Conservation (phyloP, 2,113 vertebrate genomes). For the Leptocoma aspasia region DNA sequence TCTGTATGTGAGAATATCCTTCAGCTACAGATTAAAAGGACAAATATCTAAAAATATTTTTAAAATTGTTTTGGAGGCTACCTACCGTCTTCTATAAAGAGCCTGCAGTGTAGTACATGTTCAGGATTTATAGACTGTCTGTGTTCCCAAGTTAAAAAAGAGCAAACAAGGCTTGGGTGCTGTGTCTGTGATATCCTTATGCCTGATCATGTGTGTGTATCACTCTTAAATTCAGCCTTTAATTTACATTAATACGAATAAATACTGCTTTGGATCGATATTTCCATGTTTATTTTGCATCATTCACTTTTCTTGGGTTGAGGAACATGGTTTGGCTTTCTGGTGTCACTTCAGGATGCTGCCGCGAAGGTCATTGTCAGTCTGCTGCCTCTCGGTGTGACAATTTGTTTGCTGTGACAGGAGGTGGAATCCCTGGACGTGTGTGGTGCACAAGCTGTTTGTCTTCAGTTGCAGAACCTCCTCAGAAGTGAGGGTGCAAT, state of each 20-base stretch:
- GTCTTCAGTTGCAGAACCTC: neutral
- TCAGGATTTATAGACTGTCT: neutral
- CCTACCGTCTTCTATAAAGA: neutral
- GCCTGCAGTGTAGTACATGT: neutral
- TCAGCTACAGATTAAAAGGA: conserved; percentile 20
- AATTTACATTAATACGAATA: neutral
- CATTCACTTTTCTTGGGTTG: neutral
- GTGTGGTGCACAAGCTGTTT: neutral
- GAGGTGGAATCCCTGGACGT: neutral
- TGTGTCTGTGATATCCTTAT: neutral
- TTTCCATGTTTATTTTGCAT: neutral
- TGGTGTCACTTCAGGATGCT: neutral
- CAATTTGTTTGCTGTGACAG: neutral
- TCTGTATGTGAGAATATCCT: conserved; percentile 36
- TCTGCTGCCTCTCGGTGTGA: neutral
- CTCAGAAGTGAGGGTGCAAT: neutral
- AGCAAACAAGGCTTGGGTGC: neutral
- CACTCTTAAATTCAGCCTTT: neutral
- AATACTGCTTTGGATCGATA: neutral
- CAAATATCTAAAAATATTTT: neutral
- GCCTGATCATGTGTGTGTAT: neutral
- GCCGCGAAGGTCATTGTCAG: neutral
- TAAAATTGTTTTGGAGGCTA: neutral
- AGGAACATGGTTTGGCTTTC: neutral
- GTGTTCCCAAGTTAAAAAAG: neutral